A percentile compares a stretch with the other conserved stretches of the same genome.
phyloP scores from a whole-genome alignment of 2,888 invertebrate species.

The Papilio gigon region DNA sequence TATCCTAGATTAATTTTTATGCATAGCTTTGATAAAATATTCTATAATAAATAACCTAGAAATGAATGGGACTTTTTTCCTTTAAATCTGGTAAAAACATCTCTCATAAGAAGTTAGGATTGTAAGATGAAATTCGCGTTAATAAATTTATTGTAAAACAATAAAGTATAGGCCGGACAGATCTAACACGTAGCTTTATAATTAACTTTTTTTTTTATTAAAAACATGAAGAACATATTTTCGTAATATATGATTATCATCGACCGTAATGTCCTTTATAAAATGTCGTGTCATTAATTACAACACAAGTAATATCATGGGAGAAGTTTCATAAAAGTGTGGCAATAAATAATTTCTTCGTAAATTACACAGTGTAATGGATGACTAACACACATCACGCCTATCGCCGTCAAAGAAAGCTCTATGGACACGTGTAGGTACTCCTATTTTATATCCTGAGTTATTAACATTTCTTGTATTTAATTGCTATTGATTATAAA shows the following conservation, averaged over 20 bases:
- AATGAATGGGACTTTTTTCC: too few relatives aligned
- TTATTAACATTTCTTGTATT: conserved; percentile 3
- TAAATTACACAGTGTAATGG: conserved; percentile 9
- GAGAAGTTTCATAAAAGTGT: conserved; percentile 23
- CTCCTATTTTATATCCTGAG: neutral
- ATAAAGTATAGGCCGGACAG: too few relatives aligned
- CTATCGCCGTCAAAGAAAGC: neutral
- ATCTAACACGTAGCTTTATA: too few relatives aligned
- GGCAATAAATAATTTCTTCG: conserved; percentile 21
- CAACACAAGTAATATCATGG: conserved; percentile 13
- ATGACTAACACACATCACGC: conserved; percentile 12
- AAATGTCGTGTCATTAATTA: conserved; percentile 10
- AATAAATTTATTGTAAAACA: too few relatives aligned
- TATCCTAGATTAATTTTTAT: neutral
- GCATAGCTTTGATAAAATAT: neutral
- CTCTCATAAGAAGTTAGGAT: too few relatives aligned
- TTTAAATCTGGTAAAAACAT: neutral
- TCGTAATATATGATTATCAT: neutral
- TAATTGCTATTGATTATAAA: neutral
- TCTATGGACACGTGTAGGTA: neutral
- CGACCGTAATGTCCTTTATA: neutral
- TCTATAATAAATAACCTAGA: neutral
- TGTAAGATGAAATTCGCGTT: too few relatives aligned
- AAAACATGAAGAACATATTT: neutral
- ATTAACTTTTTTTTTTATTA: too few relatives aligned